These are phyloP conservation scores for Heliconius congener DNA, from an alignment of 1,140 invertebrate genomes.

Conservation along the genomic window DNA sequence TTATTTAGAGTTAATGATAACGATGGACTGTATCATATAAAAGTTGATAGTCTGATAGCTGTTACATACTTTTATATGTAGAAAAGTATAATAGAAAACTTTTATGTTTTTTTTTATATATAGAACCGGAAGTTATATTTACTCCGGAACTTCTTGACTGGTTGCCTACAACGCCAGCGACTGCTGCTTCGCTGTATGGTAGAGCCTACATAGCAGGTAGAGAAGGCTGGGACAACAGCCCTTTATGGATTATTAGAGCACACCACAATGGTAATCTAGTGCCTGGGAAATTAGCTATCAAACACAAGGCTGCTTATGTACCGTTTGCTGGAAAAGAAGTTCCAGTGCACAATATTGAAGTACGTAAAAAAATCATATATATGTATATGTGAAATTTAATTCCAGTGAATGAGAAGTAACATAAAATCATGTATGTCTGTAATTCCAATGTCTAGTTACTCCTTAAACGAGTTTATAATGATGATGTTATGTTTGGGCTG, in stretches of 20 bases:
- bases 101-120: not conserved
- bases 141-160: slow-evolving; percentile 55
- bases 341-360: slow-evolving; percentile 72
- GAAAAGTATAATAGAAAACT: too few species aligned
- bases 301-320: slow-evolving; percentile 61
- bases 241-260: slow-evolving; percentile 67
- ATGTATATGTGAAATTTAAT: not conserved
- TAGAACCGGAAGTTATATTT: not conserved
- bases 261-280: slow-evolving; percentile 63
- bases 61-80: too few species aligned
- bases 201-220: slow-evolving; percentile 59
- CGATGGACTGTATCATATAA: too few species aligned
- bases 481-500: too few species aligned
- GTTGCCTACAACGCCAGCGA: slow-evolving; percentile 48
- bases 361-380: slow-evolving; percentile 26
- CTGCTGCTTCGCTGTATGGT: slow-evolving; percentile 44
- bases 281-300: slow-evolving; percentile 66
- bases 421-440: too few species aligned
- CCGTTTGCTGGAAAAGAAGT: slow-evolving; percentile 65
- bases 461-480: too few species aligned
- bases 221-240: slow-evolving; percentile 71
- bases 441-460: too few species aligned
- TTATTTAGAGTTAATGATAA: too few species aligned
- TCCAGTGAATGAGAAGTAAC: too few species aligned
- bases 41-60: too few species aligned